Evolutionary conservation across 2,113 vertebrate genomes (phyloP).

Genomic region (Gallinago paraguaiae): DNA sequence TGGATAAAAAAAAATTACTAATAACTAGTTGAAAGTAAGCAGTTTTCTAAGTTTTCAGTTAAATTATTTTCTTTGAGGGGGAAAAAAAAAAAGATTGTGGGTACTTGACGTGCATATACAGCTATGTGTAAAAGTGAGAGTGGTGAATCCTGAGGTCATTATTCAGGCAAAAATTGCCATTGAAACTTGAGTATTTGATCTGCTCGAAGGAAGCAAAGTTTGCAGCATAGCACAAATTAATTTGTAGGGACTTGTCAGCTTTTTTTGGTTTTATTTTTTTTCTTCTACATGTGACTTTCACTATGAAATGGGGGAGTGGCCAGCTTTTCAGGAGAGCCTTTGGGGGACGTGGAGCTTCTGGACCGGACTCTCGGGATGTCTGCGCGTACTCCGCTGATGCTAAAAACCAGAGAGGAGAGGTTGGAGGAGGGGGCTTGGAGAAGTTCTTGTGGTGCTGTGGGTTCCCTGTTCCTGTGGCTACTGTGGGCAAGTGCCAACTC

Average conservation of each 20-base stretch:
- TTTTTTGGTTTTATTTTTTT: neutral
- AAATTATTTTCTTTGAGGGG: neutral
- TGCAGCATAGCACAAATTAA: neutral
- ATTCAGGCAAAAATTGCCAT: neutral
- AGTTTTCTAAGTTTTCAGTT: neutral
- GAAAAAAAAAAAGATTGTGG: neutral
- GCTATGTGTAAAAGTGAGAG: neutral
- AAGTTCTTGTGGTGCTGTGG: rapidly evolving
- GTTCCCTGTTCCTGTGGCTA: neutral
- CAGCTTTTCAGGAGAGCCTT: neutral
- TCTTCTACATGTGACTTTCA: neutral
- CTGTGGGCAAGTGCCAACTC: neutral
- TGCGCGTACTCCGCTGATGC: neutral
- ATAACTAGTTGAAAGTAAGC: neutral
- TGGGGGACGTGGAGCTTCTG: neutral
- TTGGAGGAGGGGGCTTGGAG: neutral
- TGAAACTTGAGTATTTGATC: neutral
- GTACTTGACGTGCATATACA: neutral
- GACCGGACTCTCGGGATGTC: neutral
- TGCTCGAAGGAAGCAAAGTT: neutral
- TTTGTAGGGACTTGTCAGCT: neutral
- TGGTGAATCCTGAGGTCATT: neutral
- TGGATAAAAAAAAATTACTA: neutral
- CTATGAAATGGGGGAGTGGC: neutral
- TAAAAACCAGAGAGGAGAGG: neutral